phyloP scores from a whole-genome alignment of 1,140 invertebrate genomes.

The Maniola jurtina region DNA sequence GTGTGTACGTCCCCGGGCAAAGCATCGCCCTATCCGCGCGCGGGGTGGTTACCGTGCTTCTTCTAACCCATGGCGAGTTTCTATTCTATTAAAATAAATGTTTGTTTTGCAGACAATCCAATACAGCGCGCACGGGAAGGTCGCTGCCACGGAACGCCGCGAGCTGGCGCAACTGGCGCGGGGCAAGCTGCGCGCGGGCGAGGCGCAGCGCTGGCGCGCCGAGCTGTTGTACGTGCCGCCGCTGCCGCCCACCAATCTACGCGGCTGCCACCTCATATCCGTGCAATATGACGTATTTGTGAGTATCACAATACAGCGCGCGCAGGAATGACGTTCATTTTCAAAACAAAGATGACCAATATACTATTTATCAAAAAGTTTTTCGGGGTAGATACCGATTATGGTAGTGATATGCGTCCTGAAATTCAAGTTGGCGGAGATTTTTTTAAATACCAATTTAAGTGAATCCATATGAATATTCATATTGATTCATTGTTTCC shows the following conservation, averaged over 20 bases:
- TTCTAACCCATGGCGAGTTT: conserved; percentile 78
- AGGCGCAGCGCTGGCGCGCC: conserved; percentile 91
- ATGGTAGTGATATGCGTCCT: too few relatives aligned
- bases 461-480: too few relatives aligned
- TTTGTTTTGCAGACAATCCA: conserved; percentile 86
- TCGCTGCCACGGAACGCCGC: conserved; percentile 91
- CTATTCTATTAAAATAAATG: neutral
- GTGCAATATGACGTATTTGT: conserved; percentile 97
- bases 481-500: conserved; percentile 46
- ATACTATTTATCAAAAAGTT: too few relatives aligned
- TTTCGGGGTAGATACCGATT: too few relatives aligned
- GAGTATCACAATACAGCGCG: conserved; percentile 73
- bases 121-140: conserved; percentile 92
- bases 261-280: conserved; percentile 96
- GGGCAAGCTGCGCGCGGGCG: conserved; percentile 90
- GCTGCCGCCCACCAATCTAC: conserved; percentile 95
- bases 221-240: conserved; percentile 96
- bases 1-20: conserved; percentile 95
- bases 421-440: too few relatives aligned
- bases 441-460: too few relatives aligned
- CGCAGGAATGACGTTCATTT: too few relatives aligned
- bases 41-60: too few relatives aligned
- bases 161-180: conserved; percentile 89
- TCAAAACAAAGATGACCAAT: too few relatives aligned
- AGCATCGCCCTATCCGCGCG: conserved; percentile 92